Evolutionary conservation across 2,797 vertebrate genomes (phyloP), one percentile per base, ranked within the genome.

Genomic region (Xiphorhynchus erythropygius): DNA sequence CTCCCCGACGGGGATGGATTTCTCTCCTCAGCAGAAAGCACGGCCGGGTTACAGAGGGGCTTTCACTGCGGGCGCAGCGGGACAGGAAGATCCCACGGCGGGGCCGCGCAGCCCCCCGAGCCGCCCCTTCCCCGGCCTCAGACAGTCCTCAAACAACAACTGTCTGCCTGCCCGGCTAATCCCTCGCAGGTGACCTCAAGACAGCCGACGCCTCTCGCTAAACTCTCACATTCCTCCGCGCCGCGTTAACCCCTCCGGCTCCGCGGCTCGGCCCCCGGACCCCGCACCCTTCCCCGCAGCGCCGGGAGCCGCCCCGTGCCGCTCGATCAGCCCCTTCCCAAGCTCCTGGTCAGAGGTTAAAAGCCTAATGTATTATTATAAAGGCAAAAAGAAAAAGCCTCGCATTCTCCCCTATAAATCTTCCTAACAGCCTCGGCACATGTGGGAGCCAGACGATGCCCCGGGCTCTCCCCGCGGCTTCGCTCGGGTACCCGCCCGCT

Each of bases 91-190:
- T 97, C 96, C 94, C 96, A 82, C 94, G 62, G 76, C 33, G 18
- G 84, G 93, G 93, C 81, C 81, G 23, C 18, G 42, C 84, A 60
- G 87, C 91, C 82, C 90, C 90, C 93, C 13, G 6, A 89, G 83
- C 90, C 89, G 28, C 96, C 95, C 96, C 93, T 95, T 87, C 93
- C 95, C 96, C 70, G 96, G 97, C 97, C 97, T 98, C 97, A 98
- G 98, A 97, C 96, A 97, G 95, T 97, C 87, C 97, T 98, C 97
- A 97, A 98, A 98, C 98, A 98, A 97, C 97, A 97, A 98, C 97
- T 98, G 97, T 98, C 97, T 98, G 97, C 97, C 96, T 81, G 94
- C 94, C 96, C 95, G n/a, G 42, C 94, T 98, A 97, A 98, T 98
- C 97, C 97, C 96, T 97, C 96, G 93, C 97, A 98, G 98, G 98